Evolutionary conservation across 2,797 vertebrate genomes (phyloP).

Genomic region (Limnodromus scolopaceus): DNA sequence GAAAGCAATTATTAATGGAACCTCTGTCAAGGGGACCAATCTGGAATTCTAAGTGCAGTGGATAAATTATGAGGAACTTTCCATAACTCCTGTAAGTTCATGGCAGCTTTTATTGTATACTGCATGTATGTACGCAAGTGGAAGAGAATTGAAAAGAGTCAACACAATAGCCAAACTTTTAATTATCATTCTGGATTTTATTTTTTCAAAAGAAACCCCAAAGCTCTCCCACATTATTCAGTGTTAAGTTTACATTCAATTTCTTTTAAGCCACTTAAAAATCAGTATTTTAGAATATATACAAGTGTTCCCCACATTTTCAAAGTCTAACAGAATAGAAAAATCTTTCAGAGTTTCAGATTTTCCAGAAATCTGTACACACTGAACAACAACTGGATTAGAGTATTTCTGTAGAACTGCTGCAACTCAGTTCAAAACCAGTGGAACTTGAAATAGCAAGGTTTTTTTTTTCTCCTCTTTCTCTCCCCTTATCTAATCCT

Average conservation of each 20-base stretch:
- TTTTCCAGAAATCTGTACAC: conserved; percentile 1
- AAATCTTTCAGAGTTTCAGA: not conserved
- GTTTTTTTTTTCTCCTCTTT: not conserved
- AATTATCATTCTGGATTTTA: conserved; percentile 17
- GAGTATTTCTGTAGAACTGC: not conserved
- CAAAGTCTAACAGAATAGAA: not conserved
- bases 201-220: conserved; percentile 25
- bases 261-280: conserved; percentile 16
- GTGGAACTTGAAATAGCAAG: not conserved
- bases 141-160: not conserved
- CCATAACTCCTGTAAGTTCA: not conserved
- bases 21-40: not conserved
- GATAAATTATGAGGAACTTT: not conserved
- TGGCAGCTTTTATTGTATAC: not conserved
- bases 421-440: not conserved
- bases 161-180: not conserved
- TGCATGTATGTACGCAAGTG: not conserved
- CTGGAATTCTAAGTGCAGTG: not conserved
- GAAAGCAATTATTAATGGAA: not conserved
- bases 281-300: conserved; percentile 63
- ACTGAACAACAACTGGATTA: not conserved
- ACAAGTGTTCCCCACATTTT: not conserved
- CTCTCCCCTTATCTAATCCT: not conserved
- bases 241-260: conserved; percentile 48
- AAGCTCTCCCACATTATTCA: conserved; percentile 10